Conservation (phyloP, 35 echinoderm and acorn worm species). For the Heliocidaris erythrogramma region DNA sequence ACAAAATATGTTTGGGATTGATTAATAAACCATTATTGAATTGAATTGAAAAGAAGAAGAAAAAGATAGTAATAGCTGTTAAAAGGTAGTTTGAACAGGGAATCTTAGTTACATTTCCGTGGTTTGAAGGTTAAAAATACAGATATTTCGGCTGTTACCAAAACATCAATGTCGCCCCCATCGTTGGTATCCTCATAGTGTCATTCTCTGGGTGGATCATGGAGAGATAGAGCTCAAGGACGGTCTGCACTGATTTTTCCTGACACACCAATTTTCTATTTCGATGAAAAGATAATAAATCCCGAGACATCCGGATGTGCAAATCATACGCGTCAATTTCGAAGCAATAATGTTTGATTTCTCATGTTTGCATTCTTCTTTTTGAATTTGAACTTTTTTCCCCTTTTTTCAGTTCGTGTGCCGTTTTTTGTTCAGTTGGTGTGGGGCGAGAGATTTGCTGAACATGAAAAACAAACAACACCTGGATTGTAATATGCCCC, state of each 20-base stretch:
- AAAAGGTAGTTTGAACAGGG: not conserved
- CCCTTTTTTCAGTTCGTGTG: not conserved
- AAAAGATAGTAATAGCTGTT: not conserved
- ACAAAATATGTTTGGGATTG: no score
- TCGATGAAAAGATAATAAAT: slow-evolving; percentile 37
- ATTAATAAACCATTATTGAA: no score
- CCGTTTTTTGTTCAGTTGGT: not conserved
- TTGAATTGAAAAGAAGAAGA: no score
- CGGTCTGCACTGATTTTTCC: not conserved
- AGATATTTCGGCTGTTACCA: not conserved
- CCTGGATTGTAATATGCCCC: not conserved
- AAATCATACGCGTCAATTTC: slow-evolving; percentile 2
- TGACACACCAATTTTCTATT: slow-evolving; percentile 14
- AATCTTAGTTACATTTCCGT: no score
- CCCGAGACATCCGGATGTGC: not conserved
- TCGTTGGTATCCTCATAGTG: not conserved
- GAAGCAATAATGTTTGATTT: slow-evolving; percentile 34
- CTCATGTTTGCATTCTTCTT: not conserved
- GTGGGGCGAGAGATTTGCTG: not conserved
- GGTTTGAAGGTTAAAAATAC: not conserved
- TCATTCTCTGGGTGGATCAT: not conserved
- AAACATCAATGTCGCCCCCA: slow-evolving; percentile 23
- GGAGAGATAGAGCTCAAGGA: not conserved
- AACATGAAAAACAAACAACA: not conserved
- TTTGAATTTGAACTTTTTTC: not conserved